Evolutionary conservation across 1,140 invertebrate genomes (phyloP).

Genomic region (Platyscapa corneri): DNA sequence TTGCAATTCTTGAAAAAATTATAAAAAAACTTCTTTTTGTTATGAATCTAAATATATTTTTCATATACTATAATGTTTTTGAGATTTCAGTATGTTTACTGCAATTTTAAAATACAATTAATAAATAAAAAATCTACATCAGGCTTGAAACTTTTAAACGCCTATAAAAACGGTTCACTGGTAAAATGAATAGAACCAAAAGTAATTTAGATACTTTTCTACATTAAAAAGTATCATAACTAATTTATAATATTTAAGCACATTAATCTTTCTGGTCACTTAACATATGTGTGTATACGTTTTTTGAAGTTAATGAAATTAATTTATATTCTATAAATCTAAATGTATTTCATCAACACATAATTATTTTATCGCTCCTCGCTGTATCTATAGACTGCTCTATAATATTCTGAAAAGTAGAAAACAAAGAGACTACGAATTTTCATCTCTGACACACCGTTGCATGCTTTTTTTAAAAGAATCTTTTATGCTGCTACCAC

Average conservation of each 20-base stretch:
- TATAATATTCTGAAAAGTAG: not conserved
- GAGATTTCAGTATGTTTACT: not conserved
- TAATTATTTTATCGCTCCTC: not conserved
- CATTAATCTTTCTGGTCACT: no score
- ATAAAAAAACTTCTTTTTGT: not conserved
- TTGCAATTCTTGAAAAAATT: not conserved
- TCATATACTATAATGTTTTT: not conserved
- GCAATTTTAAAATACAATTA: no score
- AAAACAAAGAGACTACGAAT: not conserved
- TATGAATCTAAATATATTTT: not conserved
- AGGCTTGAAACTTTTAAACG: not conserved
- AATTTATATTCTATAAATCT: not conserved
- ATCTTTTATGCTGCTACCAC: conserved; percentile 10
- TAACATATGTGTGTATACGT: no score
- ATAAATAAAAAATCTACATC: not conserved
- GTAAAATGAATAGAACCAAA: not conserved
- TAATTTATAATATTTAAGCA: no score
- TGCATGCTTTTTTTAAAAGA: not conserved
- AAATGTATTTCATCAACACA: not conserved
- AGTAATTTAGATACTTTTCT: not conserved
- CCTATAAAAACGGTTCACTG: not conserved
- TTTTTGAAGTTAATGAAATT: not conserved
- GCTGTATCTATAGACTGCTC: not conserved
- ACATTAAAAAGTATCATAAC: not conserved
- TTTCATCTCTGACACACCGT: not conserved